Base-by-base conservation (phyloP, 2,888 invertebrate species). In the Hanleya hanleyi region DNA sequence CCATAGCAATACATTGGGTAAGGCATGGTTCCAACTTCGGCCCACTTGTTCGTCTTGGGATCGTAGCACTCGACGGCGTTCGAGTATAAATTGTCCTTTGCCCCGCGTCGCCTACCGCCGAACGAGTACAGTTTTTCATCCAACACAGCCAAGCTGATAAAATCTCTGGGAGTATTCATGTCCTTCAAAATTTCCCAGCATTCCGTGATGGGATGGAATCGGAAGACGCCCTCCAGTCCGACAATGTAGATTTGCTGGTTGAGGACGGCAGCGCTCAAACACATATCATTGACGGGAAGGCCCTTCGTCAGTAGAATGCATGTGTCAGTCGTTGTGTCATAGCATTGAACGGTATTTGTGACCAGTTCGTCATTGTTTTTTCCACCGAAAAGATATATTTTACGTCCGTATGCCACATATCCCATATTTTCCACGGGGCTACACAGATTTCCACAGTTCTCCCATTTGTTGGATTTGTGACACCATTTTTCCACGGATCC, bases 361-460 rank as follows among this genome's bases (percentile, higher is more conserved):
- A 87, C 87, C n/a, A 86, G 77, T 69, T 87, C 87, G 37, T 86
- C 85, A 73, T 84, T 83, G 75, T 86, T 87, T 73, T 87, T 87
- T 6, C 87, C 87, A 3, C 87, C 87, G 78, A 87, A 86, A 33
- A 87, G 75, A 73, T 83, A 87, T 49, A 87, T 84, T 68, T 79
- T 77, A 65, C 83, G 84, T 2, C 82, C 84, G 72, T 78, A 83
- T 1, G 86, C 80, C 6, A 84, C 83, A 76, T 81, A 87, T 1
- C 87, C 87, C 87, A 87, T 87, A 72, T 87, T 87, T 75, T 87
- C 87, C n/a, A 87, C 86, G 9, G 86, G 83, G 26, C 81, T 81
- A 51, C 78, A 77, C n/a, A 87, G 78, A 47, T 69, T 74, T 9
- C 84, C 85, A 26, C 79, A 81, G 9, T 83, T 81, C 47, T 81